Evolutionary conservation across 2,888 invertebrate genomes (phyloP).

Genomic region (Dicycla oo): DNA sequence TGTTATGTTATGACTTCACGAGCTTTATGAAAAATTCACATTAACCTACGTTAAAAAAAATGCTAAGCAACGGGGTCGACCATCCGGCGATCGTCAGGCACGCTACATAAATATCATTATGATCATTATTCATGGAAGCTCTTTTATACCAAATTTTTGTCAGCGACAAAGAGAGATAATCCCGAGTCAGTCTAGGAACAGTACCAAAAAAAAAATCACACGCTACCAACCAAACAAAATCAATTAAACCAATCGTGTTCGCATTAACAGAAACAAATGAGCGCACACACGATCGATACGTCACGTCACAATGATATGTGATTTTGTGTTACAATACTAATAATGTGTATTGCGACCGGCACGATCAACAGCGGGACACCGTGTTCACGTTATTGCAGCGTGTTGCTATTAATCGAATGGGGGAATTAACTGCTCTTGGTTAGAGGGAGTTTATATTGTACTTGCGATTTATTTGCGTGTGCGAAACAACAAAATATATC

Average conservation of each 20-base stretch:
- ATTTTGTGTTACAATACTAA: conserved; percentile 72
- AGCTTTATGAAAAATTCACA: not conserved
- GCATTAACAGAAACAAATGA: conserved; percentile 55
- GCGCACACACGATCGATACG: conserved; percentile 53
- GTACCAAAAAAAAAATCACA: not conserved
- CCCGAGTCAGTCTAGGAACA: not conserved
- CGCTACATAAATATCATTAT: too few species aligned
- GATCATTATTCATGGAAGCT: too few species aligned
- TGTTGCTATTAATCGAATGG: conserved; percentile 81
- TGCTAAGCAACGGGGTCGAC: not conserved
- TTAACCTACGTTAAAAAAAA: not conserved
- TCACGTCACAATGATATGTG: conserved; percentile 76
- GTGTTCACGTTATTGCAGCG: conserved; percentile 73
- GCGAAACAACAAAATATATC: not conserved
- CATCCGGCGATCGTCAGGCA: not conserved
- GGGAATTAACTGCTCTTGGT: conserved; percentile 68
- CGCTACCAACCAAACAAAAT: conserved; percentile 39
- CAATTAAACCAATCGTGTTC: conserved; percentile 54
- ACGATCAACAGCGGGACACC: conserved; percentile 75
- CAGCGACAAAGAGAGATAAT: too few species aligned
- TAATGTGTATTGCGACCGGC: conserved; percentile 62
- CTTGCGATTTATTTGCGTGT: conserved; percentile 10
- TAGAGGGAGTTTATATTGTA: conserved; percentile 46
- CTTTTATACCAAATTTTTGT: too few species aligned
- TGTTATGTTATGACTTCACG: not conserved